phyloP scores from a whole-genome alignment of 2,797 vertebrate species.

The Argya squamiceps region DNA sequence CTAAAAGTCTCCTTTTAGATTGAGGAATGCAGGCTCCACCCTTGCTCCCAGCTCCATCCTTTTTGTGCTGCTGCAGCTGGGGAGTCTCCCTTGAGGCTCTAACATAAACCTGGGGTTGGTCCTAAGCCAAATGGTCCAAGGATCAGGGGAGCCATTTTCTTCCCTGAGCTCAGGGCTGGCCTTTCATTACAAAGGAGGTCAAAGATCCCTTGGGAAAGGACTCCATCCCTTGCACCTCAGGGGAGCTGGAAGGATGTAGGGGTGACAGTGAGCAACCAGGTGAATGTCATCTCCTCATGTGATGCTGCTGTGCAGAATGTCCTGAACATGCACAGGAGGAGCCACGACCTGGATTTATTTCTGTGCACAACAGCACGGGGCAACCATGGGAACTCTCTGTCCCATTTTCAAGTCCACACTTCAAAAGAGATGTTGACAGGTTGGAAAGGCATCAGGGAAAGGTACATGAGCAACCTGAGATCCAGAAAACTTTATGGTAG shows the following conservation, averaged over 20 bases:
- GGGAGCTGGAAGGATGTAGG: not conserved
- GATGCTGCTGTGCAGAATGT: not conserved
- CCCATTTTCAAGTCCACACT: not conserved
- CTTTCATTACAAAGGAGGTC: not conserved
- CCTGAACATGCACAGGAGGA: not conserved
- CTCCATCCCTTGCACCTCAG: not conserved
- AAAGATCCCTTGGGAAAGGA: not conserved
- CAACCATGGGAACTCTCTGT: not conserved
- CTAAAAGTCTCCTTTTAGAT: constrained; percentile 65
- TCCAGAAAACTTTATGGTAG: not conserved
- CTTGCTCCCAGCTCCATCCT: constrained; percentile 67
- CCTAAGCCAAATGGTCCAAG: constrained; percentile 56
- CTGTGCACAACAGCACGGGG: not conserved
- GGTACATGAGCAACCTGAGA: not conserved
- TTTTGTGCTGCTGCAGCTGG: constrained; percentile 63
- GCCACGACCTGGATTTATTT: not conserved
- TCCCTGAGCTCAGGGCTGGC: not conserved
- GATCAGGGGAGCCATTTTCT: constrained; percentile 51
- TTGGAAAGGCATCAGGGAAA: constrained; percentile 35
- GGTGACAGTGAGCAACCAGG: not conserved
- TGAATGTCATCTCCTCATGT: not conserved
- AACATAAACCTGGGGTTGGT: constrained; percentile 45
- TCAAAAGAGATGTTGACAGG: not conserved
- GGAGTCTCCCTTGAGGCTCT: constrained; percentile 62
- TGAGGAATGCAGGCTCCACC: constrained; percentile 68